Percentiles rank a stretch among this genome's conserved stretches.
phyloP scores from a whole-genome alignment of 2,113 vertebrate species.

The Thomomys bottae region DNA sequence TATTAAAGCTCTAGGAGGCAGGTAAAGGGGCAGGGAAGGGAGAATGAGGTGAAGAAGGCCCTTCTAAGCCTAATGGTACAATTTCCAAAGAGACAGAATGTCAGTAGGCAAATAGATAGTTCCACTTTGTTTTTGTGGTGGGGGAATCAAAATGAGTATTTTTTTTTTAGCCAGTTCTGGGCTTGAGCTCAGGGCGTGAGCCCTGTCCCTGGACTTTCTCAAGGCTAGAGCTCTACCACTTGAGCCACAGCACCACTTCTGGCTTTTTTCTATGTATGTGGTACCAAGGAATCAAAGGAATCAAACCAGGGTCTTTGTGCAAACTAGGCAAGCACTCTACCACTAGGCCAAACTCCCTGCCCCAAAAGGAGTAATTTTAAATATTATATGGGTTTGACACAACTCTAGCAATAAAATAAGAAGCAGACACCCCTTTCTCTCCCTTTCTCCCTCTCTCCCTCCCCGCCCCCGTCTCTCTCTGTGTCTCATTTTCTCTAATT shows the following conservation, averaged over 20 bases:
- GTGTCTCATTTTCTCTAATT: too few species aligned
- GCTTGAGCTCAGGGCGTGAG: too few species aligned
- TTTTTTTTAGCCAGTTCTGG: too few species aligned
- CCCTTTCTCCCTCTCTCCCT: background rate
- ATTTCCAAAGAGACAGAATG: background rate
- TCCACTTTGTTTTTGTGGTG: background rate
- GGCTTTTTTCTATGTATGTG: too few species aligned
- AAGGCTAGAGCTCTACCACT: too few species aligned
- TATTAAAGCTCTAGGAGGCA: slow-evolving; percentile 77
- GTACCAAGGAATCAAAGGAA: too few species aligned
- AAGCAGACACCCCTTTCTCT: background rate
- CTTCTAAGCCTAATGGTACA: slow-evolving; percentile 59
- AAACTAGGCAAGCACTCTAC: too few species aligned
- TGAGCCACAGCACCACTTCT: too few species aligned
- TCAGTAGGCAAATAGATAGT: slow-evolving; percentile 31
- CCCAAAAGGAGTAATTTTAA: slow-evolving; percentile 55
- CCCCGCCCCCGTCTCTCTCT: too few species aligned
- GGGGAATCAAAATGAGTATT: slow-evolving; percentile 38
- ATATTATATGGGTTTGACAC: background rate
- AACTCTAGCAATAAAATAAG: background rate
- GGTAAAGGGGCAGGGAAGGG: slow-evolving; percentile 56
- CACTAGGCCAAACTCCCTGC: too few species aligned
- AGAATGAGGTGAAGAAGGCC: slow-evolving; percentile 68
- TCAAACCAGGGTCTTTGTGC: too few species aligned
- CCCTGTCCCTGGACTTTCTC: too few species aligned